Conservation (phyloP, 2,797 vertebrate species). For the Nannoperca australis region DNA sequence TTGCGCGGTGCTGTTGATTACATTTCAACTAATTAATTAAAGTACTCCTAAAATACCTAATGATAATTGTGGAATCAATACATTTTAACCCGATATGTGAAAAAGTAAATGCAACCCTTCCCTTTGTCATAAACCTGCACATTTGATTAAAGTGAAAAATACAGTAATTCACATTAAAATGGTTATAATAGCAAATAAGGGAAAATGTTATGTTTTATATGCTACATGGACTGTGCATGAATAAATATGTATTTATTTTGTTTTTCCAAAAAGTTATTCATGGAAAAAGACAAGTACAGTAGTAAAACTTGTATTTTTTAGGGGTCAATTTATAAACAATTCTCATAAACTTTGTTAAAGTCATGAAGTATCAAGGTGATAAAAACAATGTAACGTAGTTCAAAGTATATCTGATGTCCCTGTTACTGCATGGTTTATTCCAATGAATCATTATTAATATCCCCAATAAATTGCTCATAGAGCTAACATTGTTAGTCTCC, state of each 20-base stretch:
- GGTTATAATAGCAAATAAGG: too few species aligned
- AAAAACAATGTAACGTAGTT: not conserved
- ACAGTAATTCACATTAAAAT: not conserved
- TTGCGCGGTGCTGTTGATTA: not conserved
- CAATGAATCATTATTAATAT: not conserved
- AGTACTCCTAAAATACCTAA: not conserved
- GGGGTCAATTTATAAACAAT: too few species aligned
- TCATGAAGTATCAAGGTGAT: too few species aligned
- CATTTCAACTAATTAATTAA: not conserved
- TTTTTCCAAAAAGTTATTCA: too few species aligned
- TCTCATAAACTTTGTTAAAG: too few species aligned
- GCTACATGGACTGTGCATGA: too few species aligned
- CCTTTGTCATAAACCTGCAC: not conserved
- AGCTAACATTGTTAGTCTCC: not conserved
- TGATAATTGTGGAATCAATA: not conserved
- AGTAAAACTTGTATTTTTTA: too few species aligned
- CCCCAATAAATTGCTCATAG: not conserved
- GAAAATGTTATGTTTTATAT: too few species aligned
- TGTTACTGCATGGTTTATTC: not conserved
- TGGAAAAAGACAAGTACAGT: too few species aligned
- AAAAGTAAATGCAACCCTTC: not conserved
- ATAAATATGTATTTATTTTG: too few species aligned
- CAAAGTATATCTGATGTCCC: not conserved
- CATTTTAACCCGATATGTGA: not conserved
- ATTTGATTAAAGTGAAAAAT: not conserved